Percentiles rank a stretch among this genome's conserved stretches.
phyloP scores from a whole-genome alignment of 2,797 vertebrate genomes.

The Crenichthys baileyi region DNA sequence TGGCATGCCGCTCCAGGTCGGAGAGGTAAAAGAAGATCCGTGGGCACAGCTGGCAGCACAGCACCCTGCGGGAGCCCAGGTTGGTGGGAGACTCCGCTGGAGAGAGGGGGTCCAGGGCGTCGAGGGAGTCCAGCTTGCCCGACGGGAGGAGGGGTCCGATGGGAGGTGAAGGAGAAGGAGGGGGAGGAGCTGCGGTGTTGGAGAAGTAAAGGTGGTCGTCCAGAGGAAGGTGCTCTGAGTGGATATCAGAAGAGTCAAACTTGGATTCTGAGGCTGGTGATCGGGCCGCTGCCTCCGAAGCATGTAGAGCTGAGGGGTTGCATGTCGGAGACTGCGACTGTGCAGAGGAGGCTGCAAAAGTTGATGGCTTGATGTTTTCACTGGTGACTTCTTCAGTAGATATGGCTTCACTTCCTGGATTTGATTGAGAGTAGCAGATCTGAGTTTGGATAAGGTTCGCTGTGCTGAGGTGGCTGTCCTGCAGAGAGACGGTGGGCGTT shows the following conservation, averaged over 20 bases:
- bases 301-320: constrained; percentile 48
- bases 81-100: constrained; percentile 55
- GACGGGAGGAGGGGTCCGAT: constrained; percentile 50
- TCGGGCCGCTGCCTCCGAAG: constrained; percentile 40
- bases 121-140: constrained; percentile 59
- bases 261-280: constrained; percentile 58
- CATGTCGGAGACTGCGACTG: constrained; percentile 42
- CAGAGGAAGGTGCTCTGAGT: constrained; percentile 67
- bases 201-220: constrained; percentile 79
- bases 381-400: constrained; percentile 69
- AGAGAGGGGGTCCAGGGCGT: constrained; percentile 67
- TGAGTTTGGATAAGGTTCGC: constrained; percentile 38
- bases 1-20: constrained; percentile 90
- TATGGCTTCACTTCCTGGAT: constrained; percentile 77
- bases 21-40: constrained; percentile 92
- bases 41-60: constrained; percentile 90
- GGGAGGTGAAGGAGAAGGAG: constrained; percentile 66
- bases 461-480: constrained; percentile 30
- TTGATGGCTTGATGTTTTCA: constrained; percentile 71
- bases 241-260: constrained; percentile 53
- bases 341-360: constrained; percentile 51
- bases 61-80: constrained; percentile 75
- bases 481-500: constrained; percentile 39
- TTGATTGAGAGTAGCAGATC: constrained; percentile 64
- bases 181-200: constrained; percentile 66